A percentile compares a stretch with the other conserved stretches of the same genome.
These are phyloP conservation scores for Rhabdophis nuchalis DNA, from an alignment of 2,797 vertebrate genomes.

Conservation along the genomic window DNA sequence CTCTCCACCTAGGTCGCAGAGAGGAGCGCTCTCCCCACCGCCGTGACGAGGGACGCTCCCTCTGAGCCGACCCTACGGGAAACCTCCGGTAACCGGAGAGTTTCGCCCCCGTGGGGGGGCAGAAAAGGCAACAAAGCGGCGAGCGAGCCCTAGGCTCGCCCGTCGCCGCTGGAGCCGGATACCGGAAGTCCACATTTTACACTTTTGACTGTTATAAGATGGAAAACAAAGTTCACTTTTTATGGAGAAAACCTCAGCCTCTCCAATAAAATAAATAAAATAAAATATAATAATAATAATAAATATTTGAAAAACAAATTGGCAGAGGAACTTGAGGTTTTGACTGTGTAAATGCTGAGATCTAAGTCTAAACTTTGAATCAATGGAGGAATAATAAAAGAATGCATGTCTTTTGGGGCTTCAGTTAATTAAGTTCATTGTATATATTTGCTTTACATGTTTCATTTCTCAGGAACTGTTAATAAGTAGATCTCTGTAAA, in stretches of 20 bases:
- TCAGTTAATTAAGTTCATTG: neutral
- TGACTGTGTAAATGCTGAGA: neutral
- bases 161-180: no score
- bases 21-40: no score
- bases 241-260: neutral
- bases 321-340: neutral
- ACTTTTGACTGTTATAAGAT: neutral
- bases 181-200: no score
- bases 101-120: no score
- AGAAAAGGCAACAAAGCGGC: no score
- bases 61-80: no score
- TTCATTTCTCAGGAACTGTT: neutral
- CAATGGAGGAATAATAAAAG: neutral
- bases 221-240: neutral
- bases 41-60: no score
- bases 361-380: neutral
- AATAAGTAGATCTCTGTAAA: neutral
- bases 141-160: no score
- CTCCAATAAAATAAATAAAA: neutral
- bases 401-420: neutral
- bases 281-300: no score
- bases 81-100: no score
- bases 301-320: neutral
- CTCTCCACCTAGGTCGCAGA: no score
- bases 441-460: neutral